Conservation (phyloP, 2,797 vertebrate genomes). For the Petrocephalus schoutedeni region DNA sequence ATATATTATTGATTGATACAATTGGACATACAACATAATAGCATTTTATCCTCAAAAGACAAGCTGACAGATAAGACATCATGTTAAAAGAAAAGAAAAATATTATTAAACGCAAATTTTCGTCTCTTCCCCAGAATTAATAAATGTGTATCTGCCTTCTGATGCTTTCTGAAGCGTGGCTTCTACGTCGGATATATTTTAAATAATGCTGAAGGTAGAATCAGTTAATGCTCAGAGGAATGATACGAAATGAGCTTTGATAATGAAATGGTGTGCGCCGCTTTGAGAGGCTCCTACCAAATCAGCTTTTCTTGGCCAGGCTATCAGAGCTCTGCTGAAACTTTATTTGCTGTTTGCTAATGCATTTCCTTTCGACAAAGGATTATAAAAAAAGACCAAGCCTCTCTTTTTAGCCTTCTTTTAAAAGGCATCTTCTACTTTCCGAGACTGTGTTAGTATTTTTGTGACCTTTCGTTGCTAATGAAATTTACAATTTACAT, state of each 20-base stretch:
- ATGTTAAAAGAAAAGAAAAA: background rate
- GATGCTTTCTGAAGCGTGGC: background rate
- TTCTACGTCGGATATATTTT: background rate
- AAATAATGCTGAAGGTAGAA: background rate
- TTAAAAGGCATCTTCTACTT: background rate
- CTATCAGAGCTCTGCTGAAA: background rate
- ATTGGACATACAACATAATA: background rate
- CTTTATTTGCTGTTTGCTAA: background rate
- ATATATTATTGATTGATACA: background rate
- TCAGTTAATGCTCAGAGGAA: background rate
- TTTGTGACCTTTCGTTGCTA: background rate
- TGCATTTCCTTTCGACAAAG: background rate
- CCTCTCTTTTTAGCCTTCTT: background rate
- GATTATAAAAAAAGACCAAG: background rate
- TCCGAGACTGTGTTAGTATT: background rate
- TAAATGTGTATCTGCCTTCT: background rate
- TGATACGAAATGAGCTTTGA: background rate
- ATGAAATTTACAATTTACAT: constrained; percentile 9
- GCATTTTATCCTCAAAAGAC: background rate
- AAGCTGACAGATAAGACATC: background rate
- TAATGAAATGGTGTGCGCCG: background rate
- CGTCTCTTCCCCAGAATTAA: background rate
- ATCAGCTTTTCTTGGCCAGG: background rate
- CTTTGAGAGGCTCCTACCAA: background rate
- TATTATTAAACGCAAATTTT: background rate